Percentiles rank a stretch among this genome's conserved stretches.
phyloP scores from a whole-genome alignment of 2,113 vertebrate genomes.

The Python bivittatus region DNA sequence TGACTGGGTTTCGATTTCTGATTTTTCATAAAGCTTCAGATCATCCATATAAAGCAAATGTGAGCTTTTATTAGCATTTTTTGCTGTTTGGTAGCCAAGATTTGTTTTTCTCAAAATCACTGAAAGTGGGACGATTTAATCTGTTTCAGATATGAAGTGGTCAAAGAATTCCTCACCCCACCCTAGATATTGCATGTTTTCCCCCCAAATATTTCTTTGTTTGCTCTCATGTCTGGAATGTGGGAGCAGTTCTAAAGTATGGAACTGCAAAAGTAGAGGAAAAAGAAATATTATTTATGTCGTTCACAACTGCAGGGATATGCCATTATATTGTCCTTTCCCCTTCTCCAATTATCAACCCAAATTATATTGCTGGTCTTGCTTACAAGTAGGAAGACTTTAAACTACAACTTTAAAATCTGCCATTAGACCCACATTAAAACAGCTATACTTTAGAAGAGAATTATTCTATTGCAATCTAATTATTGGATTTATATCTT shows the following conservation, averaged over 20 bases:
- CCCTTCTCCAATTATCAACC: neutral
- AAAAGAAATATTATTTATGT: neutral
- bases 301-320: neutral
- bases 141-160: neutral
- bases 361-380: neutral
- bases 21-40: too few species aligned
- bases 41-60: too few species aligned
- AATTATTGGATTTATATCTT: neutral
- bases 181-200: neutral
- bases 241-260: neutral
- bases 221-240: neutral
- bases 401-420: neutral
- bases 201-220: neutral
- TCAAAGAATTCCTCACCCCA: neutral
- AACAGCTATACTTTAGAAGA: neutral
- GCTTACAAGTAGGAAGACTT: neutral
- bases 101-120: too few species aligned
- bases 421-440: neutral
- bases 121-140: too few species aligned
- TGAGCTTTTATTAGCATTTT: too few species aligned
- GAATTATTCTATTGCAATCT: neutral
- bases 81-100: too few species aligned
- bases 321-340: neutral
- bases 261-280: neutral
- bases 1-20: too few species aligned